Evolutionary conservation across 2,888 invertebrate species (phyloP).

Genomic region (Isoperla grammatica): DNA sequence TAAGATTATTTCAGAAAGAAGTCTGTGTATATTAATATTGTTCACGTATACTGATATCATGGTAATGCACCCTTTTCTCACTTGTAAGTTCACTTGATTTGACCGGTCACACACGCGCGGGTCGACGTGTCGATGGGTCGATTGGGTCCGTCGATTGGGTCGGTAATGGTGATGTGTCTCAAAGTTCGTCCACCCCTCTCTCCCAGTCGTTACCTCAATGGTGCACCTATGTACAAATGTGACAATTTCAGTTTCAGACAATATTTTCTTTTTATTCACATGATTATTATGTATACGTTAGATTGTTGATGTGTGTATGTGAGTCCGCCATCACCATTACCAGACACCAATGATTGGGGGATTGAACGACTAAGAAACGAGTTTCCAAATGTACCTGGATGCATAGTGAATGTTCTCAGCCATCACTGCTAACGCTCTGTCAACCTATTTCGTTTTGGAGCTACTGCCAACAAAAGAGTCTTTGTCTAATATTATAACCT

Average conservation of each 20-base stretch:
- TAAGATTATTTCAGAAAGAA: slow-evolving; percentile 13
- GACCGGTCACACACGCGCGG: slow-evolving; percentile 1
- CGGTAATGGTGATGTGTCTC: slow-evolving; percentile 11
- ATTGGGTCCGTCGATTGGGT: background rate
- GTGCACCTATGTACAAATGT: slow-evolving; percentile 16
- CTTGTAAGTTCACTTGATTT: slow-evolving; percentile 1
- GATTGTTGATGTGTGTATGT: background rate
- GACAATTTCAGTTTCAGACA: background rate
- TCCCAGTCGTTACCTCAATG: slow-evolving; percentile 5
- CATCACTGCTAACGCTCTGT: too few relatives aligned
- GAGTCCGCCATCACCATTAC: too few relatives aligned
- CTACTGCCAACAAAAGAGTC: too few relatives aligned
- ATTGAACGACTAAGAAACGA: too few relatives aligned
- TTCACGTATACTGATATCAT: slow-evolving; percentile 25
- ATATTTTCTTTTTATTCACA: background rate
- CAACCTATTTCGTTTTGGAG: too few relatives aligned
- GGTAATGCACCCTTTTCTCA: slow-evolving; percentile 12
- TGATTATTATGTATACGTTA: background rate
- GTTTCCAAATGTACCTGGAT: too few relatives aligned
- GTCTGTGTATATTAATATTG: slow-evolving; percentile 15
- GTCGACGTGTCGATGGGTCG: background rate
- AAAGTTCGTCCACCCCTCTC: slow-evolving; percentile 3
- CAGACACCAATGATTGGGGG: too few relatives aligned
- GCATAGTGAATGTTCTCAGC: too few relatives aligned
- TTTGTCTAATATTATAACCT: too few relatives aligned